These are phyloP conservation scores for Hermetia illucens DNA, from an alignment of 1,140 invertebrate genomes.

Conservation along the genomic window DNA sequence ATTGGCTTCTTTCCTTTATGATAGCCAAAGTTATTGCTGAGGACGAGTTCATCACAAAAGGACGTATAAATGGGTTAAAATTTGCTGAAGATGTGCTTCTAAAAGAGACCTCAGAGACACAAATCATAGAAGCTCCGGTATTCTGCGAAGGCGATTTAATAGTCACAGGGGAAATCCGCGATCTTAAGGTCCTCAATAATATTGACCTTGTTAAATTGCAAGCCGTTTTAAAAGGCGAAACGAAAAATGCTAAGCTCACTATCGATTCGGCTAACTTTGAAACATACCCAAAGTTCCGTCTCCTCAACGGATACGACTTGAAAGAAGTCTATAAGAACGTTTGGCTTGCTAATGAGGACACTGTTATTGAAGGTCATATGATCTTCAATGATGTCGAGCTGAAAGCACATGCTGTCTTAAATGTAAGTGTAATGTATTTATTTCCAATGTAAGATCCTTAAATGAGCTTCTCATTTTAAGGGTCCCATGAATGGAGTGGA, in stretches of 20 bases:
- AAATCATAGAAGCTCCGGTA: neutral
- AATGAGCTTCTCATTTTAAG: slow-evolving; percentile 7
- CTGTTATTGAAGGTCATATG: slow-evolving; percentile 9
- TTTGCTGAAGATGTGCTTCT: neutral
- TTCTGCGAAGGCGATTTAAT: slow-evolving; percentile 4
- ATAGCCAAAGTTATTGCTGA: too few relatives aligned
- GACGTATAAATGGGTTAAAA: neutral
- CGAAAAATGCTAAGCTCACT: neutral
- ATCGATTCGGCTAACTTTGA: slow-evolving; percentile 15
- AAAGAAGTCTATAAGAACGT: slow-evolving; percentile 13
- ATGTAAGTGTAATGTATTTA: too few relatives aligned
- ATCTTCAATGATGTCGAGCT: slow-evolving; percentile 12
- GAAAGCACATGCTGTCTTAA: slow-evolving; percentile 9
- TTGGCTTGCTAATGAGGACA: slow-evolving; percentile 23
- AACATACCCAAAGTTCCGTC: slow-evolving; percentile 9
- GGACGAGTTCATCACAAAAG: too few relatives aligned
- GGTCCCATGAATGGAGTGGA: slow-evolving; percentile 16
- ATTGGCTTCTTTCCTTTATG: too few relatives aligned
- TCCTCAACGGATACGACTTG: slow-evolving; percentile 14
- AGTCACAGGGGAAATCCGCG: slow-evolving; percentile 2
- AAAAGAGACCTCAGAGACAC: neutral
- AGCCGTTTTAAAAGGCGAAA: slow-evolving; percentile 8
- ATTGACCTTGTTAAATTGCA: slow-evolving; percentile 7
- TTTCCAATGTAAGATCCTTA: too few relatives aligned
- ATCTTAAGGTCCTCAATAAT: slow-evolving; percentile 6